Evolutionary conservation across 2,888 invertebrate genomes (phyloP).

Genomic region (Drymonia ruficornis): DNA sequence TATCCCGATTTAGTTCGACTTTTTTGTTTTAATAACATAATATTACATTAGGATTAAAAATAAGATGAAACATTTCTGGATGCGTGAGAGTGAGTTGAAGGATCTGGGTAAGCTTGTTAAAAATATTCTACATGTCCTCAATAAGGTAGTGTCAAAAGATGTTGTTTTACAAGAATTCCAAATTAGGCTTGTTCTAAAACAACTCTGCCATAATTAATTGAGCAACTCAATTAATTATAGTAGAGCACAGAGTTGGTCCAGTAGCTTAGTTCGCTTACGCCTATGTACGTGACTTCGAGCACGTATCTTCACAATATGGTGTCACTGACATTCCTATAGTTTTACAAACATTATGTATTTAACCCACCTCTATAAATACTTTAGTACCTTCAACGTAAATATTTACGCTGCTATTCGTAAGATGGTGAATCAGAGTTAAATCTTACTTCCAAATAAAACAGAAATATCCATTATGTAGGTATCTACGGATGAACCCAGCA

Average conservation of each 20-base stretch:
- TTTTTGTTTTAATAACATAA: no score
- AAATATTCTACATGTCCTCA: no score
- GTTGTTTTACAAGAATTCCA: no score
- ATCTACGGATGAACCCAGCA: background rate
- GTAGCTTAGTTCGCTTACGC: background rate
- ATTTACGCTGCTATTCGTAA: constrained; percentile 1
- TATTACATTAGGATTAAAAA: no score
- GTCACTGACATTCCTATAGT: background rate
- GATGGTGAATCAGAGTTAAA: constrained; percentile 3
- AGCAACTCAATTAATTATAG: no score
- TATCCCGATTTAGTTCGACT: no score
- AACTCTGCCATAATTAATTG: no score
- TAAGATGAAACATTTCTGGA: no score
- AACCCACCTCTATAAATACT: constrained; percentile 4
- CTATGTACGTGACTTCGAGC: background rate
- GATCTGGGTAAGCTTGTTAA: no score
- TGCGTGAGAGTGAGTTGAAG: no score
- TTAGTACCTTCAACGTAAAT: constrained; percentile 1
- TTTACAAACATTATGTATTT: background rate
- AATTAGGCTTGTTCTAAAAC: no score
- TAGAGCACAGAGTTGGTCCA: background rate
- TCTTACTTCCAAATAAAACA: background rate
- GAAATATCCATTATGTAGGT: background rate
- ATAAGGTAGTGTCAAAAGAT: no score
- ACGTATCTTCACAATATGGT: background rate